These are phyloP conservation scores for Troglohyphantes excavatus DNA, from an alignment of 2,888 invertebrate genomes.

Conservation along the genomic window DNA sequence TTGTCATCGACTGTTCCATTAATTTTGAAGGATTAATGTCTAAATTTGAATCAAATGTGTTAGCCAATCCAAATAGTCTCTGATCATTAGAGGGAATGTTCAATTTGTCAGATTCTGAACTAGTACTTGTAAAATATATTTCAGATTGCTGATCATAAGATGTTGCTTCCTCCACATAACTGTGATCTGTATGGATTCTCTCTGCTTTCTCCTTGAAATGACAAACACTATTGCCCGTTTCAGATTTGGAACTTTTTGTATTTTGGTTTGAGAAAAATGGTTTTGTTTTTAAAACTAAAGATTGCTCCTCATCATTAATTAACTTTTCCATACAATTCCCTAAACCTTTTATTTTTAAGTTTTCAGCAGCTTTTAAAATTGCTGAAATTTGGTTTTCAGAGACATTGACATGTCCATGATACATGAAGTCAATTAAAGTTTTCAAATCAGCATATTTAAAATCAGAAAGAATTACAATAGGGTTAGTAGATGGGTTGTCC, in stretches of 20 bases:
- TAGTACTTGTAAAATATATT: not conserved
- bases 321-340: conserved; percentile 30
- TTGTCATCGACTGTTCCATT: conserved; percentile 78
- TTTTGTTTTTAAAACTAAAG: conserved; percentile 17
- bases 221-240: not conserved
- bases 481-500: conserved; percentile 96
- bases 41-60: conserved; percentile 35
- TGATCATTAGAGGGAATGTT: conserved; percentile 2
- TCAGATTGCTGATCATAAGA: not conserved
- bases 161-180: not conserved
- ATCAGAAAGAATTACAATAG: conserved; percentile 95
- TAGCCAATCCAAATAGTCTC: conserved; percentile 24
- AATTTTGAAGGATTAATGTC: conserved; percentile 72
- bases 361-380: conserved; percentile 93
- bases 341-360: conserved; percentile 91
- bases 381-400: conserved; percentile 94
- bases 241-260: conserved; percentile 6
- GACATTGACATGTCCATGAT: conserved; percentile 96
- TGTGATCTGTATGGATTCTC: conserved; percentile 13
- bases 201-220: not conserved
- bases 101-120: not conserved
- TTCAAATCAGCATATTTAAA: conserved; percentile 94
- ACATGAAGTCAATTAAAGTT: conserved; percentile 96
- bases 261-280: not conserved
- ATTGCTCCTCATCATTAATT: not conserved